Evolutionary conservation across 2,113 vertebrate species (phyloP).

Genomic region (Leiothrix lutea): DNA sequence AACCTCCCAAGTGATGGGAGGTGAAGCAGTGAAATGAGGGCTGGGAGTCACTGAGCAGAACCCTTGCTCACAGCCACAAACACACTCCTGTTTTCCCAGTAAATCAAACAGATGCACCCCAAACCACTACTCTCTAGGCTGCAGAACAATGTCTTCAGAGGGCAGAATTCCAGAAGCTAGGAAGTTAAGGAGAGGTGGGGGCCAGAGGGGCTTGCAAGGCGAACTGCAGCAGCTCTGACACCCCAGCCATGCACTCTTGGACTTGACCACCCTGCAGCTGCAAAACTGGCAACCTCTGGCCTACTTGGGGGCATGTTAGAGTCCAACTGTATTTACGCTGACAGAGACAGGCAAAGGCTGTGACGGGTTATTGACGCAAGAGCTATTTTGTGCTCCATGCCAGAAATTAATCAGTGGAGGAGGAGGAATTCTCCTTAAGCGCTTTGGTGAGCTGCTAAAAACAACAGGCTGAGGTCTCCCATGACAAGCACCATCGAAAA

Average conservation of each 20-base stretch:
- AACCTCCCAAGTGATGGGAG: background rate
- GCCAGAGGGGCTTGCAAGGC: background rate
- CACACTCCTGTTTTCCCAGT: background rate
- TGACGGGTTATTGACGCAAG: conserved; percentile 78
- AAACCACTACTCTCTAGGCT: background rate
- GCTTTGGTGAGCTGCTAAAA: conserved; percentile 11
- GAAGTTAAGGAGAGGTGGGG: rapidly evolving
- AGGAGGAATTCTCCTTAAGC: conserved; percentile 65
- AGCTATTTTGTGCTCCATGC: conserved; percentile 50
- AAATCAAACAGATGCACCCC: background rate
- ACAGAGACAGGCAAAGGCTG: conserved; percentile 51
- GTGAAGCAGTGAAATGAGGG: rapidly evolving
- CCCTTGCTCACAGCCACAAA: background rate
- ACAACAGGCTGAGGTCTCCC: conserved; percentile 5
- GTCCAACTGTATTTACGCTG: conserved; percentile 69
- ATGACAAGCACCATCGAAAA: background rate
- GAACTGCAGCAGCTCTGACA: background rate
- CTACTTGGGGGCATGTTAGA: background rate
- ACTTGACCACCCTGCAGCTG: background rate
- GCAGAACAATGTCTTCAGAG: background rate
- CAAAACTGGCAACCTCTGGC: conserved; percentile 53
- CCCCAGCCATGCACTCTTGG: background rate
- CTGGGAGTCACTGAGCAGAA: background rate
- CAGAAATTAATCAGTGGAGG: conserved; percentile 69
- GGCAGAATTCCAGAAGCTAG: background rate